Evolutionary conservation across 2,797 vertebrate genomes (phyloP), one percentile per base, ranked within the genome.

Genomic region (Phrynocephalus vlangalii): DNA sequence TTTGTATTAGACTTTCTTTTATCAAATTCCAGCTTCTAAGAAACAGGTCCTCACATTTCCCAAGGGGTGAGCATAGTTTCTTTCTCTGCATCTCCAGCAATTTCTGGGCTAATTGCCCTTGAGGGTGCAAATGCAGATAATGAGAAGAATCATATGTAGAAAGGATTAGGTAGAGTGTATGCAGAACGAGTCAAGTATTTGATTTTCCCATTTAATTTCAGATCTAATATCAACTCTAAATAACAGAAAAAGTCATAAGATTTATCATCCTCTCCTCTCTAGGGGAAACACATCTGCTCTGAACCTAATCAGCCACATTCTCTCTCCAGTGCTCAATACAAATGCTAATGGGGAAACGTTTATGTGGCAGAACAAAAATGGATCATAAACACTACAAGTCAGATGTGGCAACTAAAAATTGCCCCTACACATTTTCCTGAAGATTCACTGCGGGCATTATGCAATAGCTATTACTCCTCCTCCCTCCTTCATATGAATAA

Each of bases 21-120:
- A 93, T 93, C 91, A 78, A 91, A 93, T 60, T 89, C 75, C 56
- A 79, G 70, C 38, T 91, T 93, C 87, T 93, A 72, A 80, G 90
- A 94, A 94, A 90, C 75, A 85, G 44, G 91, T 88, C 63, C 81
- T 90, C 79, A 3, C 26, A 82, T 33, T 94, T 88, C 76, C 60
- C 79, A 6, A 78, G 88, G 86, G 81, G 91, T 87, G 90, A 56
- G 60, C 60, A 20, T 63, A 6, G 90, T 89, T 94, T 89, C 91
- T 94, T 95, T 93, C 76, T 95, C 91, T 84, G 87, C 82, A 79
- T 86, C 92, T 93, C 90, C 92, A 91, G 88, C 88, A 90, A 90
- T 94, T 94, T 95, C 94, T 93, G 92, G 87, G 91, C 92, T 96
- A 95, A 95, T 94, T 96, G 92, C 86, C 88, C 95, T 90, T 93